Evolutionary conservation across 2,113 vertebrate genomes (phyloP).

Genomic region (Rhinolophus ferrumequinum): DNA sequence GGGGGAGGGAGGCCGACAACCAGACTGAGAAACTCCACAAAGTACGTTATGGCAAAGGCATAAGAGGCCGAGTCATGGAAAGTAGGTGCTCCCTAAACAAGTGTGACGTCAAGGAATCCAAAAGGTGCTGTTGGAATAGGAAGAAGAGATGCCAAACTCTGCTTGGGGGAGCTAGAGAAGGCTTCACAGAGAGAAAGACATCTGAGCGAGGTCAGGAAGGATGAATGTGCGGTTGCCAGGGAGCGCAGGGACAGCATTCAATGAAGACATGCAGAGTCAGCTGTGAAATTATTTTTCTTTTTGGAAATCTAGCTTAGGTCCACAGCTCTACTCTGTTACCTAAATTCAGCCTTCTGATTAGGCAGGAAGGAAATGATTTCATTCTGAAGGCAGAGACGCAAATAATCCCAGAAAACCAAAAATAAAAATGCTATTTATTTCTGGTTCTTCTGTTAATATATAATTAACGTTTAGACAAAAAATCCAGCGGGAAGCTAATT

Average conservation of each 20-base stretch:
- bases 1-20: not conserved
- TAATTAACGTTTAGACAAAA: conserved; percentile 71
- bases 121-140: not conserved
- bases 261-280: conserved; percentile 46
- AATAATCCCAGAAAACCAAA: conserved; percentile 77
- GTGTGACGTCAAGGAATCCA: not conserved
- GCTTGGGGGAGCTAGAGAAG: no score
- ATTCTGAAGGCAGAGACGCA: conserved; percentile 70
- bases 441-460: conserved; percentile 74
- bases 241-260: not conserved
- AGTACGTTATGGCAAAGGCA: not conserved
- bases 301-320: conserved; percentile 53
- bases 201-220: not conserved
- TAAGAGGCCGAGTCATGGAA: not conserved
- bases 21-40: not conserved
- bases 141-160: not conserved
- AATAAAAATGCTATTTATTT: conserved; percentile 76
- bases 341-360: conserved; percentile 73
- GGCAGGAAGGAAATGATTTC: conserved; percentile 79
- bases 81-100: not conserved
- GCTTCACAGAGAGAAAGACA: not conserved
- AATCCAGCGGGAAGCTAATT: conserved; percentile 56
- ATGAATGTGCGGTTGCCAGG: not conserved
- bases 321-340: conserved; percentile 60
- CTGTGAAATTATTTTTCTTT: conserved; percentile 62